Percentiles rank a stretch among this genome's conserved stretches.
phyloP scores from a whole-genome alignment of 2,888 invertebrate species.

The Synergus itoensis region DNA sequence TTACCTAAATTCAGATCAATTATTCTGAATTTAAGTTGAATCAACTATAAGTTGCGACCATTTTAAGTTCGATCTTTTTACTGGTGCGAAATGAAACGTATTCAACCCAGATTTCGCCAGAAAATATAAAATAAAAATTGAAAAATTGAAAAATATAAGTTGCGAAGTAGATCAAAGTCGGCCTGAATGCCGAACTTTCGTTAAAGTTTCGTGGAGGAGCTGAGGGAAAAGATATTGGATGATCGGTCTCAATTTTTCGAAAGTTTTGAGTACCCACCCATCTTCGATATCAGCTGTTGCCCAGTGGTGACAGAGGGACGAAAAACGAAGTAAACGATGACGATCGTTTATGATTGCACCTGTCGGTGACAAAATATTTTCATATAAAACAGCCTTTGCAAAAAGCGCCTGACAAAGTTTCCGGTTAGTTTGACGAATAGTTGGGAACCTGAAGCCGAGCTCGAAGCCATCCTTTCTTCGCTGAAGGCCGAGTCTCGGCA shows the following conservation, averaged over 20 bases:
- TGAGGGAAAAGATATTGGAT: constrained; percentile 51
- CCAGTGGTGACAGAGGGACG: constrained; percentile 42
- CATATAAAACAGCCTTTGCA: constrained; percentile 53
- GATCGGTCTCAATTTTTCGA: constrained; percentile 63
- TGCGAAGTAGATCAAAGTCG: no score
- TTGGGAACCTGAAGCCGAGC: constrained; percentile 42
- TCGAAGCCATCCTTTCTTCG: constrained; percentile 55
- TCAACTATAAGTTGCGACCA: no score
- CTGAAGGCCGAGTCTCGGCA: constrained; percentile 40
- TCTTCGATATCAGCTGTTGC: constrained; percentile 51
- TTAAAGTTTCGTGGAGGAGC: background rate
- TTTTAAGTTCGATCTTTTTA: no score
- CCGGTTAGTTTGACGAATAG: constrained; percentile 67
- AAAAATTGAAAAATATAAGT: no score
- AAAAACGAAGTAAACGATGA: constrained; percentile 23
- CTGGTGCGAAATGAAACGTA: no score
- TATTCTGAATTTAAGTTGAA: no score
- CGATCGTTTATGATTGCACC: constrained; percentile 32
- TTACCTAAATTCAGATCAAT: no score
- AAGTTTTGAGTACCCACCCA: constrained; percentile 53
- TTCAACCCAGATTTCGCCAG: no score
- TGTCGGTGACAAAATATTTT: constrained; percentile 53
- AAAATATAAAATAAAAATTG: no score
- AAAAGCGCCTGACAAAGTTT: constrained; percentile 61
- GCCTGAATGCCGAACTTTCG: background rate